Conservation (phyloP, 2,888 invertebrate genomes). For the Brenthis daphne region DNA sequence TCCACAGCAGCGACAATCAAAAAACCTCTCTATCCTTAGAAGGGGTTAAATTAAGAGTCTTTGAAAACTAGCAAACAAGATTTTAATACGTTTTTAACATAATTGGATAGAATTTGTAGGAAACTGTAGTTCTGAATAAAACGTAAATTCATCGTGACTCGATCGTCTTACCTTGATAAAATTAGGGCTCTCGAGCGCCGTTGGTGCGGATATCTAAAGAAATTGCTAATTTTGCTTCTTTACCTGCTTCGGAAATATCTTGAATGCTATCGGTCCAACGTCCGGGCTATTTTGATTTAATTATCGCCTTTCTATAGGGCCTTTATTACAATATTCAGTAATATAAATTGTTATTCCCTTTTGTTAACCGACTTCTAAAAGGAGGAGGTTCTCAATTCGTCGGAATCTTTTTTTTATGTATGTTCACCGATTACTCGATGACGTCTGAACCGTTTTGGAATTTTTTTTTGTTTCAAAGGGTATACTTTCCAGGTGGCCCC, state of each 20-base stretch:
- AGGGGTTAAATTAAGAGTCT: constrained; percentile 55
- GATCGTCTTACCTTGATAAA: constrained; percentile 24
- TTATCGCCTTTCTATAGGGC: background rate
- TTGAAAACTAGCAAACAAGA: constrained; percentile 60
- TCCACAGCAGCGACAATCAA: constrained; percentile 52
- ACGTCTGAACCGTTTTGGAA: too few species aligned
- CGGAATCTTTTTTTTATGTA: too few species aligned
- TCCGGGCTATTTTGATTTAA: constrained; percentile 22
- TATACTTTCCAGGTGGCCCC: too few species aligned
- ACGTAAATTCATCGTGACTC: constrained; percentile 19
- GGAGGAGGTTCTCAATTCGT: too few species aligned
- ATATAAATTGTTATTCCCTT: too few species aligned
- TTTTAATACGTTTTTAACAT: constrained; percentile 63
- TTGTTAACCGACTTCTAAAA: too few species aligned
- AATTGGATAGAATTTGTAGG: constrained; percentile 61
- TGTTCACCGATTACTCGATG: too few species aligned
- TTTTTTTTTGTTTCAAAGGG: too few species aligned
- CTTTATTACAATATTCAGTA: too few species aligned
- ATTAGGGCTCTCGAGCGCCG: constrained; percentile 26
- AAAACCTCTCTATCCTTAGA: constrained; percentile 46
- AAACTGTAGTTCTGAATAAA: constrained; percentile 45
- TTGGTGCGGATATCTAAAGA: constrained; percentile 27
- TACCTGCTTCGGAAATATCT: constrained; percentile 8
- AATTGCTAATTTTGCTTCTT: constrained; percentile 25
- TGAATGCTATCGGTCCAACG: constrained; percentile 10